Percentiles rank a stretch among this genome's conserved stretches.
phyloP scores from a whole-genome alignment of 2,797 vertebrate species.

The Chloroceryle amazona region DNA sequence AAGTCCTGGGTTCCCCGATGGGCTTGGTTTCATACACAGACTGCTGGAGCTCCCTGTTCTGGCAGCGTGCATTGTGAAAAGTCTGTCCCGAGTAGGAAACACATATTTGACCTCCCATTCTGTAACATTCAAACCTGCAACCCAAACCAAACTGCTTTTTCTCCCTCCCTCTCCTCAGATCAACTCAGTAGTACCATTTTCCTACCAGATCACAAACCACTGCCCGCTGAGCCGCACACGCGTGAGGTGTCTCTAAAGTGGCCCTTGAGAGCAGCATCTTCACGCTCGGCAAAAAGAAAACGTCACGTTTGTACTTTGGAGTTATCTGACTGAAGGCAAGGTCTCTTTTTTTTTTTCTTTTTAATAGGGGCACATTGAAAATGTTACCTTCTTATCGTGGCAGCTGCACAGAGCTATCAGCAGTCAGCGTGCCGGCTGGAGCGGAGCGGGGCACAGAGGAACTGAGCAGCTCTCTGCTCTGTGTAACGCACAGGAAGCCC shows the following conservation, averaged over 20 bases:
- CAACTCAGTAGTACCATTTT: accelerated
- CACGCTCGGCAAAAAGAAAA: neutral
- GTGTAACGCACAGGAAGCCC: slow-evolving; percentile 69
- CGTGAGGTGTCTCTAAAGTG: neutral
- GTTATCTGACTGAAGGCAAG: neutral
- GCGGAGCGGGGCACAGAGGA: neutral
- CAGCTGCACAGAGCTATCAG: slow-evolving; percentile 81
- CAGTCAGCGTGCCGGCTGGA: slow-evolving; percentile 60
- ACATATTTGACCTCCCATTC: neutral
- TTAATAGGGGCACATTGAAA: slow-evolving; percentile 67
- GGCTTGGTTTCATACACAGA: neutral
- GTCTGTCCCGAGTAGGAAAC: neutral
- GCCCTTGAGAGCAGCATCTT: neutral
- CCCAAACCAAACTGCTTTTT: neutral
- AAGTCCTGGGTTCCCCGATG: neutral
- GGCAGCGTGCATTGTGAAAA: neutral
- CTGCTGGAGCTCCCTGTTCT: neutral
- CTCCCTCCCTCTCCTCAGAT: neutral
- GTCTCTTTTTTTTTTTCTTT: neutral
- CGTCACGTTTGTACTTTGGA: accelerated
- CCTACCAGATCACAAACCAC: neutral
- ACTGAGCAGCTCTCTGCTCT: slow-evolving; percentile 73
- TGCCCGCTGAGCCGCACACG: neutral
- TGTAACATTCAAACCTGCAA: neutral
- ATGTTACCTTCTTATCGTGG: slow-evolving; percentile 84